A percentile compares a stretch with the other conserved stretches of the same genome.
Conservation (phyloP, 2,113 vertebrate genomes). For the Actinemys pallida region DNA sequence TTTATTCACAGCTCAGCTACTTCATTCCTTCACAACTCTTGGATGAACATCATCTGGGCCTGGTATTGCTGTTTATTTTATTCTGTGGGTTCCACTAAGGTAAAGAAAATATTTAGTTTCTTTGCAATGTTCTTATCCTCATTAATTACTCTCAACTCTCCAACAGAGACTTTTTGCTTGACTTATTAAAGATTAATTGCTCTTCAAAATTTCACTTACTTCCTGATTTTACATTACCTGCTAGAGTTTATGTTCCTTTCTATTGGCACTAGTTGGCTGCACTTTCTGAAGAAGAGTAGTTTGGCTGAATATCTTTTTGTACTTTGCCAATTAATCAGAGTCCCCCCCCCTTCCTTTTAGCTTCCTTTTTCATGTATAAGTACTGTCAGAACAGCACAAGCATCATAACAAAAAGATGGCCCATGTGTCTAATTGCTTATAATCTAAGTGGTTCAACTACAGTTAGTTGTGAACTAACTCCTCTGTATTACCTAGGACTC, state of each 20-base stretch:
- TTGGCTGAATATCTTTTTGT: background rate
- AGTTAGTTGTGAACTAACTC: background rate
- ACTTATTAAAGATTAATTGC: background rate
- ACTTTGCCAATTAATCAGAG: fast-evolving
- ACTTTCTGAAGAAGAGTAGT: background rate
- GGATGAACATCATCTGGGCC: background rate
- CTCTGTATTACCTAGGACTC: background rate
- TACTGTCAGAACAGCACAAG: background rate
- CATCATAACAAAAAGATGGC: fast-evolving
- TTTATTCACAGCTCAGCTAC: background rate
- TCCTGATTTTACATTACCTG: background rate
- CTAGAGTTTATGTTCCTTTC: background rate
- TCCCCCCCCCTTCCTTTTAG: background rate
- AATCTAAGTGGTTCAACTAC: background rate
- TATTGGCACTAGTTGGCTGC: background rate
- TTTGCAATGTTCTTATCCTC: background rate
- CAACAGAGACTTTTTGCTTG: background rate
- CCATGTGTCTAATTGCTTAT: background rate
- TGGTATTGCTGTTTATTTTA: background rate
- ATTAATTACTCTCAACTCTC: background rate
- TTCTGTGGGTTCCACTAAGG: background rate
- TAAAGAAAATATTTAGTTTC: background rate
- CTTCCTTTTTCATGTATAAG: fast-evolving
- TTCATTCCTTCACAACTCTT: background rate
- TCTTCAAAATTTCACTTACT: background rate